Conservation (phyloP, 2,113 vertebrate species). For the Macquaria ambigua region DNA sequence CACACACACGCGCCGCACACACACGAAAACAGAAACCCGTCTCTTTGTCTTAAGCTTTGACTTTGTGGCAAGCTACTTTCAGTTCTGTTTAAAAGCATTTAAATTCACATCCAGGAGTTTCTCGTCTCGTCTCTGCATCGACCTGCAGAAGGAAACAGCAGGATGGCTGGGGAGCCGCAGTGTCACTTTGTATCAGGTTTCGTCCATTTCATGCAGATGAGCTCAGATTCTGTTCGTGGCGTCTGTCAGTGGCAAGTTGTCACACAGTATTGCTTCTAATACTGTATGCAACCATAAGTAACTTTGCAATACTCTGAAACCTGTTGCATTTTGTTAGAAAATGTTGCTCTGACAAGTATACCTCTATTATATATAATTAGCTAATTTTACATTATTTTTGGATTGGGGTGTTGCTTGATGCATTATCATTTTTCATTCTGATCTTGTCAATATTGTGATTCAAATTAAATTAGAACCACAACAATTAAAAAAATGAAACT, state of each 20-base stretch:
- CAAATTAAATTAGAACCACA: background rate
- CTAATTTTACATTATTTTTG: background rate
- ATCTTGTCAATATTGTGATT: background rate
- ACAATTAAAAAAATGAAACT: background rate
- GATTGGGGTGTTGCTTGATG: background rate
- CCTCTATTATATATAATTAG: background rate
- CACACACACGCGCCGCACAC: conserved; percentile 25
- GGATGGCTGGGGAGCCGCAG: background rate
- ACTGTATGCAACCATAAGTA: conserved; percentile 3
- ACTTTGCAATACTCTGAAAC: conserved; percentile 17
- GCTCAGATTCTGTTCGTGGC: conserved; percentile 19
- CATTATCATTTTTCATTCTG: background rate
- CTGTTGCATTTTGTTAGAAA: conserved; percentile 11
- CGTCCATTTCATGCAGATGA: conserved; percentile 54
- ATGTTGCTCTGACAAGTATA: background rate
- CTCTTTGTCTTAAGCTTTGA: conserved; percentile 51
- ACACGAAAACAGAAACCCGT: conserved; percentile 38
- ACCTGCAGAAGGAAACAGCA: conserved; percentile 40
- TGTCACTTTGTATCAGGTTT: conserved; percentile 52
- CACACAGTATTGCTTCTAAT: background rate
- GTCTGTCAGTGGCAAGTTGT: conserved; percentile 32
- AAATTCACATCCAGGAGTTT: conserved; percentile 53
- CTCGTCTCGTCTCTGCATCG: conserved; percentile 1
- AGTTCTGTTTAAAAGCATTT: conserved; percentile 50
- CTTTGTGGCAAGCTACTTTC: conserved; percentile 48